phyloP scores from a whole-genome alignment of 2,888 invertebrate species.

The Troglohyphantes excavatus region DNA sequence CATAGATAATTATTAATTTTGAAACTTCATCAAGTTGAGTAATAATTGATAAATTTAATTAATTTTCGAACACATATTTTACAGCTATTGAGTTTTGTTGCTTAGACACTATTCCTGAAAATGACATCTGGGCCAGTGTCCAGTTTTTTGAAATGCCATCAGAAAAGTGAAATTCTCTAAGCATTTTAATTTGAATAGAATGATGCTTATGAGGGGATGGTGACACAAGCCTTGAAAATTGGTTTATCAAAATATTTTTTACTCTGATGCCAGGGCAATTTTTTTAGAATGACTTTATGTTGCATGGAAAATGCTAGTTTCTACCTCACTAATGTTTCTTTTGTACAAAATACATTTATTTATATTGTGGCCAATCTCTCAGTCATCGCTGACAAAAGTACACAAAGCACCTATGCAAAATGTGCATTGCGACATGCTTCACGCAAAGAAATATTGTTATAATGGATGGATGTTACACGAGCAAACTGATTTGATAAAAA shows the following conservation, averaged over 20 bases:
- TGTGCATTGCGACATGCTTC: constrained; percentile 46
- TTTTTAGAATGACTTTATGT: constrained; percentile 65
- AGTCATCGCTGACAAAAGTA: constrained; percentile 65
- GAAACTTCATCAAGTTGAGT: too few species aligned
- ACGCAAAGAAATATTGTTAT: constrained; percentile 2
- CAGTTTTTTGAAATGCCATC: constrained; percentile 19
- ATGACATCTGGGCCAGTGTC: constrained; percentile 36
- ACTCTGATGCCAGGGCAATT: constrained; percentile 53
- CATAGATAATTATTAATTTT: too few species aligned
- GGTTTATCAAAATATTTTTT: constrained; percentile 73
- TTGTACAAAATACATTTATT: constrained; percentile 76
- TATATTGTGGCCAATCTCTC: constrained; percentile 64
- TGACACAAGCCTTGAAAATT: constrained; percentile 63
- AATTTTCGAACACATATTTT: too few species aligned
- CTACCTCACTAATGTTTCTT: constrained; percentile 77
- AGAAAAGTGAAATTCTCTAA: constrained; percentile 21
- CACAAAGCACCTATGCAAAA: constrained; percentile 71
- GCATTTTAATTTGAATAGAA: constrained; percentile 44
- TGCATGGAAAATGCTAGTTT: constrained; percentile 77
- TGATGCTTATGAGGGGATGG: constrained; percentile 12
- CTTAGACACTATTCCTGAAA: constrained; percentile 48
- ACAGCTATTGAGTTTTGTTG: not conserved
- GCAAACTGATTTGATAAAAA: too few species aligned
- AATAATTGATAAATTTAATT: too few species aligned
- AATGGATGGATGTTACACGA: too few species aligned